These are phyloP conservation scores for Drosophila putrida DNA, from an alignment of 2,888 invertebrate species.

Conservation along the genomic window DNA sequence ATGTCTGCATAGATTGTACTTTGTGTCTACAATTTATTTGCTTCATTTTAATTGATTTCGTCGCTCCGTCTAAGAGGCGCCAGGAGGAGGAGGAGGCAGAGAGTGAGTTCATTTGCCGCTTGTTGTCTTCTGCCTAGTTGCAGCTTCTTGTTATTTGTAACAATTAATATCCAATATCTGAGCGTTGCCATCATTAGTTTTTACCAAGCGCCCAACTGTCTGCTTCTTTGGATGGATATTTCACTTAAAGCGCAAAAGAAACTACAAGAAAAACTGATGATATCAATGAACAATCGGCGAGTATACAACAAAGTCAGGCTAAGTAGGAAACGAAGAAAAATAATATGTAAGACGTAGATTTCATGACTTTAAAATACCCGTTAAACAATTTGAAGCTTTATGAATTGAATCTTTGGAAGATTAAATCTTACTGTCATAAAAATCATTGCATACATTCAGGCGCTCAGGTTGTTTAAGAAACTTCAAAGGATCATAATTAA, in stretches of 20 bases:
- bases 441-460: too few relatives aligned
- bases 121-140: slow-evolving; percentile 14
- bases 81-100: neutral
- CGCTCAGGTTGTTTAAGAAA: too few relatives aligned
- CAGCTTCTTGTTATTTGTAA: slow-evolving; percentile 73
- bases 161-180: slow-evolving; percentile 80
- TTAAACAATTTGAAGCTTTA: too few relatives aligned
- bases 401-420: too few relatives aligned
- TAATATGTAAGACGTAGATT: neutral
- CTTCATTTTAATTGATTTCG: slow-evolving; percentile 77
- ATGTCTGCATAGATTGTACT: slow-evolving; percentile 31
- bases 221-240: slow-evolving; percentile 54
- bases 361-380: too few relatives aligned
- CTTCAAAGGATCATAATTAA: too few relatives aligned
- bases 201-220: slow-evolving; percentile 36
- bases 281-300: slow-evolving; percentile 61
- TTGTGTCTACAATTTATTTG: slow-evolving; percentile 71
- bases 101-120: slow-evolving; percentile 8
- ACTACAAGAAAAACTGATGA: slow-evolving; percentile 47
- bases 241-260: slow-evolving; percentile 50
- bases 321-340: slow-evolving; percentile 15
- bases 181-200: slow-evolving; percentile 72
- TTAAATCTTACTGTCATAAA: too few relatives aligned
- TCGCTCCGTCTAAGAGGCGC: slow-evolving; percentile 29
- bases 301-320: slow-evolving; percentile 42